Conservation (phyloP, 2,113 vertebrate species). For the Eptatretus burgeri region DNA sequence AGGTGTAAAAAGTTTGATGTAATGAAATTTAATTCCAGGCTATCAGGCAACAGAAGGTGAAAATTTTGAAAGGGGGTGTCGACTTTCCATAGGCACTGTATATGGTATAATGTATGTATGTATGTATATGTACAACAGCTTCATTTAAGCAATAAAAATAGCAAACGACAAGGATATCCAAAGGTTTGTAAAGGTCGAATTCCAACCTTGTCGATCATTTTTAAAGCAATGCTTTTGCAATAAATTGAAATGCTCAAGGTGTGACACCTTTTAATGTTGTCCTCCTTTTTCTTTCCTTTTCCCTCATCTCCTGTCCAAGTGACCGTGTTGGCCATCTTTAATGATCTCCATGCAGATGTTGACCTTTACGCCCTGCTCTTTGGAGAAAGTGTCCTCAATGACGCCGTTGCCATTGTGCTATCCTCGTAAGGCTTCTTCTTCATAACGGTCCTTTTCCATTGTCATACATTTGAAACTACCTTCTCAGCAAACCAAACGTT, state of each 20-base stretch:
- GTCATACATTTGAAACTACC: too few species aligned
- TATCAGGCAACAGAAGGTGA: too few species aligned
- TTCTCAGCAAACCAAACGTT: too few species aligned
- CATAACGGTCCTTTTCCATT: too few species aligned
- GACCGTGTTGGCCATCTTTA: slow-evolving; percentile 92
- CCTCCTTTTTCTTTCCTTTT: slow-evolving; percentile 14
- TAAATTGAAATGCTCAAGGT: slow-evolving; percentile 7
- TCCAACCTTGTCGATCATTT: slow-evolving; percentile 6
- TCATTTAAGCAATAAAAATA: slow-evolving; percentile 1
- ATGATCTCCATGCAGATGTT: slow-evolving; percentile 77
- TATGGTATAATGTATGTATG: too few species aligned
- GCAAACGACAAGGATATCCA: background rate
- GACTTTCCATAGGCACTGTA: too few species aligned
- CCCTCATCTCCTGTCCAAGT: slow-evolving; percentile 22
- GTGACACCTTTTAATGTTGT: background rate
- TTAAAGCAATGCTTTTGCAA: slow-evolving; percentile 11
- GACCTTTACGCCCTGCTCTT: slow-evolving; percentile 87
- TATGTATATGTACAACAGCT: too few species aligned
- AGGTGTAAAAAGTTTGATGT: too few species aligned
- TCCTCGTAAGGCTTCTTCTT: slow-evolving; percentile 46
- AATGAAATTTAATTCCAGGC: too few species aligned
- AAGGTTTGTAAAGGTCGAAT: too few species aligned
- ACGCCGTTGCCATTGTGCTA: slow-evolving; percentile 72
- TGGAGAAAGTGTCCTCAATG: slow-evolving; percentile 88
- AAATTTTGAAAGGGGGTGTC: too few species aligned